Base-by-base conservation (phyloP, 2,797 vertebrate genomes). In the Gymnodraco acuticeps region DNA sequence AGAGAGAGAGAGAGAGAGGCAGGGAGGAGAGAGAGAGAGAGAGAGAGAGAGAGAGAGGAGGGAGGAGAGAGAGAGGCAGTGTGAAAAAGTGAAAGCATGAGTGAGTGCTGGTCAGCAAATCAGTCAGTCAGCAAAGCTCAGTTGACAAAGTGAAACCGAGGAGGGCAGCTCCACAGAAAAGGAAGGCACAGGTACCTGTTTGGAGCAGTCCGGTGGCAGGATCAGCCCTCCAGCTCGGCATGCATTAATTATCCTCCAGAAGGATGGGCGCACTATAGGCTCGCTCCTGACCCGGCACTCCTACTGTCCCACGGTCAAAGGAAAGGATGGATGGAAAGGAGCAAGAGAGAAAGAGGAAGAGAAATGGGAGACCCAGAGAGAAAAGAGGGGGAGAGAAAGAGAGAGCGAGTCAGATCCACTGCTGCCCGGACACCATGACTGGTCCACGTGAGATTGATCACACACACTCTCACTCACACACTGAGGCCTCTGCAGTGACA, bases 371-470 rank as follows among this genome's bases (percentile, higher is more conserved):
- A 61, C 33, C 6, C 33, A 9, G 81, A 79, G 87, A 80, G 90
- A n/a, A 86, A 92, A 93, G 91, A 75, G 66, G 55, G 78, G 78
- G 78, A 81, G 84, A 62, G 87, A 77, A 81, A 52, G 82, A 76
- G 87, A 79, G 90, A 8, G 91, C 85, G 93, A 93, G 91, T 94
- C 90, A 93, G 88, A 94, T 92, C 83, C 91, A 85, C 90, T 88
- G 87, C 92, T 89, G 91, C 87, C 89, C 91, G 94, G 92, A 94
- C 93, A 94, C 94, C 93, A 94, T 90, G 92, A 94, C 93, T 93
- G 93, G 94, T 93, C 93, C 93, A 92, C 80, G 86, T 93, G 94
- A 95, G 94, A 95, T 95, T 94, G 93, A 95, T 95, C 94, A 93
- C 93, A 94, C 88, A 86, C 88, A 86, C 86, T 75, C 85, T 52